These are phyloP conservation scores for Barypeithes pellucidus DNA, from an alignment of 2,888 invertebrate genomes.

Conservation along the genomic window DNA sequence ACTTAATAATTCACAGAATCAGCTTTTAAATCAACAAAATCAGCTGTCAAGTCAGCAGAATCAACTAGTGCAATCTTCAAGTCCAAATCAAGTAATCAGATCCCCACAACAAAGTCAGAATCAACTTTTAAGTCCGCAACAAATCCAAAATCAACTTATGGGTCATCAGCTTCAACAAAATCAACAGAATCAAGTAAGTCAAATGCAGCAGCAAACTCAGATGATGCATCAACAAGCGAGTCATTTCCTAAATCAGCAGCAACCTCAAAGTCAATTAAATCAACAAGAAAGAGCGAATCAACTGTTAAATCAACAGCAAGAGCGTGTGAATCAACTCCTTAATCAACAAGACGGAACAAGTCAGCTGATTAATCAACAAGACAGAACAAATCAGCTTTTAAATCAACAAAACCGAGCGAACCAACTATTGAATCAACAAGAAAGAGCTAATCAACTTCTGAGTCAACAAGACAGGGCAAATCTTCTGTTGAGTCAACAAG, in stretches of 20 bases:
- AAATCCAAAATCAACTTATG: slow-evolving; percentile 56
- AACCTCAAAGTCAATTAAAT: slow-evolving; percentile 53
- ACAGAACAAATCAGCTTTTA: slow-evolving; percentile 66
- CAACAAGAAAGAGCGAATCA: slow-evolving; percentile 61
- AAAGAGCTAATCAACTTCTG: slow-evolving; percentile 73
- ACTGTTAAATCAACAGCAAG: slow-evolving; percentile 61
- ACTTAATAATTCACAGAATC: slow-evolving; percentile 44
- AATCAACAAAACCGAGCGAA: slow-evolving; percentile 60
- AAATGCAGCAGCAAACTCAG: slow-evolving; percentile 24
- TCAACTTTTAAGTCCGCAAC: slow-evolving; percentile 66
- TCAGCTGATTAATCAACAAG: slow-evolving; percentile 59
- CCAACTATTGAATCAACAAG: slow-evolving; percentile 59
- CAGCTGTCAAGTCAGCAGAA: slow-evolving; percentile 53
- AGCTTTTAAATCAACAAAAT: slow-evolving; percentile 32
- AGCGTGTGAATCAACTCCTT: slow-evolving; percentile 67
- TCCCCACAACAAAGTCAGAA: slow-evolving; percentile 62
- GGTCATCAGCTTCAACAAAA: slow-evolving; percentile 43
- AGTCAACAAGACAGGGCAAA: slow-evolving; percentile 64
- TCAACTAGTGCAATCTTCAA: slow-evolving; percentile 63
- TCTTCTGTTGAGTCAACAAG: slow-evolving; percentile 37
- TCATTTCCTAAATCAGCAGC: neutral
- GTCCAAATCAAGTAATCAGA: slow-evolving; percentile 41
- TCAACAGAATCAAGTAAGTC: slow-evolving; percentile 14
- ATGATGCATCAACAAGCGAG: neutral
- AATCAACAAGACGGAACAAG: slow-evolving; percentile 69